Base-by-base conservation (phyloP, 2,113 vertebrate genomes). In the Eonycteris spelaea region DNA sequence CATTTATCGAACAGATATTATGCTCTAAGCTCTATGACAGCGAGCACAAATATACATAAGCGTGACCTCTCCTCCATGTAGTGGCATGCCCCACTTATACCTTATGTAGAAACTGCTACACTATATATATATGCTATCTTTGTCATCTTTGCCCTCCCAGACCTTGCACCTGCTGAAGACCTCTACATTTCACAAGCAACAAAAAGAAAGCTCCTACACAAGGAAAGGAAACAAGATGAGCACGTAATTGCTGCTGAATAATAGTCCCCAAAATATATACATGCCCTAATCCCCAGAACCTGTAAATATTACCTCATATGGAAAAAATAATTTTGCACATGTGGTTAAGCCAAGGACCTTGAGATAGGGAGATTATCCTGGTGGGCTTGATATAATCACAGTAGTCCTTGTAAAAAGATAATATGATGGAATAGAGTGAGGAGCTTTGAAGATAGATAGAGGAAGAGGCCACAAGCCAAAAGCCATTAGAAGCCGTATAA, bases 281-380 rank as follows among this genome's bases (percentile, higher is more conserved):
- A 51, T 48, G 13, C 21, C n/a, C n/a, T 40, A 43, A 24, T 78
- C 3, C 6, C 30, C 1, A 0, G 0, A 30, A 74, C 3, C 1
- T 38, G 6, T 40, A 18, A 43, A 33, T 75, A 22, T 85, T 45
- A 51, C 1, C 11, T 80, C 14, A 30, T 59, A 14, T 5, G 30
- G 3, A 22, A 55, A 70, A 78, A 75, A 13, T 0, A 2, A 86
- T 13, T 45, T 38, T 77, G 16, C 30, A 35, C 3, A 24, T 51
- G 13, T 53, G 2, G 8, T 30, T 63, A 86, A 61, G 8, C 61
- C 3, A 48, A 91, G 2, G 5, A 22, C 35, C 5, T 78, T 78
- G 6, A 85, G 4, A 40, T 90, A 71, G 48, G 38, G 15, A 86
- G 30, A n/a, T 22, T 13, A 40, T 85, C 7, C 1, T 15, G 6